Conservation (phyloP, 2,888 invertebrate species). For the Zonitis immaculata region DNA sequence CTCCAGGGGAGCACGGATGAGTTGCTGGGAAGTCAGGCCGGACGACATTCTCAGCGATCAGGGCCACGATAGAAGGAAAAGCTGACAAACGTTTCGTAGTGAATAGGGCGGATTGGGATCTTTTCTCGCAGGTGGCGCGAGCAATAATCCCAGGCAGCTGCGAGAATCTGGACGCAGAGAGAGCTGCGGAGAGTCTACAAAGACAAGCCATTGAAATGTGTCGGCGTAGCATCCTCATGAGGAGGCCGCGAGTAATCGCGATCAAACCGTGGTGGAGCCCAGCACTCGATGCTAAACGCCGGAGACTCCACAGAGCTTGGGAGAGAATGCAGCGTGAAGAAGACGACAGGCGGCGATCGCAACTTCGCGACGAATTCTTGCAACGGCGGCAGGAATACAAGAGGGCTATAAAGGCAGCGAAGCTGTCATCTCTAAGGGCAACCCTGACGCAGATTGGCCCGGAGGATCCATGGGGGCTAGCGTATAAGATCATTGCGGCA, state of each 20-base stretch:
- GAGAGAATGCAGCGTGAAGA: conserved; percentile 2
- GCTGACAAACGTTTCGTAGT: too few relatives aligned
- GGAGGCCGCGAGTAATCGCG: background rate
- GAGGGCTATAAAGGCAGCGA: conserved; percentile 7
- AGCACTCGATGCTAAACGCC: background rate
- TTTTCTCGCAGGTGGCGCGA: background rate
- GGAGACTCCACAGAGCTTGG: background rate
- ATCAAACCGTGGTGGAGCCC: conserved; percentile 5
- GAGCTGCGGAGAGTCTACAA: background rate
- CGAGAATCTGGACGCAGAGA: background rate
- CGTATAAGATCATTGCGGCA: background rate
- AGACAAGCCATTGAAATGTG: conserved; percentile 5
- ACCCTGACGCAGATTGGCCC: background rate
- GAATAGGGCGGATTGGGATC: background rate
- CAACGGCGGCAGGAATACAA: background rate
- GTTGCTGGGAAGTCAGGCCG: conserved; percentile 12
- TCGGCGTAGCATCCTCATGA: conserved; percentile 1
- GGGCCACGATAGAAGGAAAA: background rate
- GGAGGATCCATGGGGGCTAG: conserved; percentile 9
- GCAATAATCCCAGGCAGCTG: background rate
- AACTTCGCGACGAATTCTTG: background rate
- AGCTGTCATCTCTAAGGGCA: background rate
- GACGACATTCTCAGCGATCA: conserved; percentile 23
- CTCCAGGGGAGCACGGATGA: conserved; percentile 2
- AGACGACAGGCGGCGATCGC: background rate